A percentile compares a stretch with the other conserved stretches of the same genome.
Conservation (phyloP, 1,140 invertebrate genomes). For the Drosophila yakuba region DNA sequence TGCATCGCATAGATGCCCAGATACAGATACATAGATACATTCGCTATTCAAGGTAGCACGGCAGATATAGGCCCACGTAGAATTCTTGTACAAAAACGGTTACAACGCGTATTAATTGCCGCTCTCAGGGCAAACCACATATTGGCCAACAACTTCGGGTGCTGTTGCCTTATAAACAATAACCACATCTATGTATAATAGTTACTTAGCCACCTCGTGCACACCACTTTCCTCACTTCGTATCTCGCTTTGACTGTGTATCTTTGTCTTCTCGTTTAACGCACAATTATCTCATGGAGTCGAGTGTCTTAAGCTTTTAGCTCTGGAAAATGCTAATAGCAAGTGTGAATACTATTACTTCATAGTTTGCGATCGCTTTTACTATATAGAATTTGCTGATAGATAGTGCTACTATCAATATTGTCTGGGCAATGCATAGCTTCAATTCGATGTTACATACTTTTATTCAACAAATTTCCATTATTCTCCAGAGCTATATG, state of each 20-base stretch:
- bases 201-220: slow-evolving; percentile 30
- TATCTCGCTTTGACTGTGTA: neutral
- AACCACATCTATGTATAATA: slow-evolving; percentile 55
- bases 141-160: slow-evolving; percentile 50
- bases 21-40: slow-evolving; percentile 18
- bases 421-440: too few relatives aligned
- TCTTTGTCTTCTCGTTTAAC: slow-evolving; percentile 62
- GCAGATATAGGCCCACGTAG: slow-evolving; percentile 9
- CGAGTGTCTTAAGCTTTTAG: slow-evolving; percentile 73
- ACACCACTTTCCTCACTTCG: slow-evolving; percentile 11
- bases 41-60: slow-evolving; percentile 5
- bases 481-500: neutral
- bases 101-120: slow-evolving; percentile 67
- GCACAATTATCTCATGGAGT: slow-evolving; percentile 70
- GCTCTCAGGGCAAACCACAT: slow-evolving; percentile 72
- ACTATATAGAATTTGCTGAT: too few relatives aligned
- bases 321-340: too few relatives aligned
- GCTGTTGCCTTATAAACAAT: slow-evolving; percentile 67
- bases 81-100: slow-evolving; percentile 40
- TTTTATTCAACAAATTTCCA: too few relatives aligned
- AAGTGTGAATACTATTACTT: too few relatives aligned
- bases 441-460: neutral
- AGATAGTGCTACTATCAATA: slow-evolving; percentile 24
- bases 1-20: slow-evolving; percentile 13
- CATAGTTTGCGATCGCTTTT: too few relatives aligned